Conservation (phyloP, 2,888 invertebrate species). For the Eurytoma californica region DNA sequence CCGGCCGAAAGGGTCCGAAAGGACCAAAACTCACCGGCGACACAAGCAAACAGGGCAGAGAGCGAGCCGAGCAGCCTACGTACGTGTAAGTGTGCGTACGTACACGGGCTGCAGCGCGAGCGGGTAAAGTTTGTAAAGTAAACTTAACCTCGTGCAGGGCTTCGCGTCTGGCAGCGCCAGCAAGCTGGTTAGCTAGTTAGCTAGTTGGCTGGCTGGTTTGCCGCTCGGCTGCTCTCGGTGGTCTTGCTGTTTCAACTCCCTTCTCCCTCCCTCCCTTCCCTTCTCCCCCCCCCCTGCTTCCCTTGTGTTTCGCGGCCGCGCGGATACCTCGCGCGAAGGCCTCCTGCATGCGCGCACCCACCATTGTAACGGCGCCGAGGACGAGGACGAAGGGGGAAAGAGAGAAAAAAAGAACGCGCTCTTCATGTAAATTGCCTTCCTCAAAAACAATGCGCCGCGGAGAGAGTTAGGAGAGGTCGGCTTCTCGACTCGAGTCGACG, state of each 20-base stretch:
- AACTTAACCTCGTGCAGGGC: conserved; percentile 66
- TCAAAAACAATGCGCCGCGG: conserved; percentile 62
- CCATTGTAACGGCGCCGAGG: conserved; percentile 31
- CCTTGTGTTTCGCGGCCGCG: conserved; percentile 12
- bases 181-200: conserved; percentile 59
- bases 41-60: conserved; percentile 47
- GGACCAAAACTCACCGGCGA: conserved; percentile 41
- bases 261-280: conserved; percentile 45
- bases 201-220: conserved; percentile 57
- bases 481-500: background rate
- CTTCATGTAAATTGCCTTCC: conserved; percentile 64
- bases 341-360: conserved; percentile 12
- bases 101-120: conserved; percentile 36
- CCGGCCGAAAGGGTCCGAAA: background rate
- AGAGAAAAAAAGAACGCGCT: conserved; percentile 55
- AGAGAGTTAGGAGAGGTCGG: background rate
- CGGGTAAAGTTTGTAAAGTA: conserved; percentile 67
- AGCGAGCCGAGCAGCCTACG: background rate
- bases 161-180: conserved; percentile 53
- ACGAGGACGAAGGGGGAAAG: background rate
- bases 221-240: conserved; percentile 62
- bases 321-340: background rate
- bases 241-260: conserved; percentile 69
- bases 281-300: conserved; percentile 41
- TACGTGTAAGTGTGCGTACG: background rate